Percentiles rank a stretch among this genome's conserved stretches.
These are phyloP conservation scores for Leptinotarsa texana DNA, from an alignment of 1,140 invertebrate genomes.

Conservation along the genomic window DNA sequence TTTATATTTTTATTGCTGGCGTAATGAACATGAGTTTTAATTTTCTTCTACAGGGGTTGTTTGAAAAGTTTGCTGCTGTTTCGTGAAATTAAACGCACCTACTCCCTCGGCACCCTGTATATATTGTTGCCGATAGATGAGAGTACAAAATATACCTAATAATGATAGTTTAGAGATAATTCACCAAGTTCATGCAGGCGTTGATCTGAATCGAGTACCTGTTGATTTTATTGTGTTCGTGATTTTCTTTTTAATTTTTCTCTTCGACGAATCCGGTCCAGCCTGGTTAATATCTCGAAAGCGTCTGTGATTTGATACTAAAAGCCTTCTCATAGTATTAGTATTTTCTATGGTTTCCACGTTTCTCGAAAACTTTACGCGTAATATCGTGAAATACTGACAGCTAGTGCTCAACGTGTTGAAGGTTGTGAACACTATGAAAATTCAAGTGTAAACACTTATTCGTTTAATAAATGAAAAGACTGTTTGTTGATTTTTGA, in stretches of 20 bases:
- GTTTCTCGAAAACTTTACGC: slow-evolving; percentile 19
- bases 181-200: not conserved
- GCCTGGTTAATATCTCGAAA: slow-evolving; percentile 26
- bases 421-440: slow-evolving; percentile 26
- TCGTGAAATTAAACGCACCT: not conserved
- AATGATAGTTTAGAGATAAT: not conserved
- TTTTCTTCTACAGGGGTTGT: not conserved
- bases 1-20: too few species aligned
- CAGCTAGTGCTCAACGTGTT: slow-evolving; percentile 17
- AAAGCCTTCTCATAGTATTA: slow-evolving; percentile 27
- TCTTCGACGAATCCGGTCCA: not conserved
- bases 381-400: slow-evolving; percentile 26
- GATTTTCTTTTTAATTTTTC: too few species aligned
- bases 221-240: not conserved
- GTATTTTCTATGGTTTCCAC: slow-evolving; percentile 15
- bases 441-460: slow-evolving; percentile 10
- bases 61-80: not conserved
- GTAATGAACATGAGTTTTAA: too few species aligned
- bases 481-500: slow-evolving; percentile 23
- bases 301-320: slow-evolving; percentile 28
- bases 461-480: slow-evolving; percentile 17
- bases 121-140: not conserved
- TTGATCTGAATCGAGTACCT: not conserved
- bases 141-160: not conserved
- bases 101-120: not conserved